Conservation (phyloP, 2,797 vertebrate genomes). For the Manis pentadactyla region DNA sequence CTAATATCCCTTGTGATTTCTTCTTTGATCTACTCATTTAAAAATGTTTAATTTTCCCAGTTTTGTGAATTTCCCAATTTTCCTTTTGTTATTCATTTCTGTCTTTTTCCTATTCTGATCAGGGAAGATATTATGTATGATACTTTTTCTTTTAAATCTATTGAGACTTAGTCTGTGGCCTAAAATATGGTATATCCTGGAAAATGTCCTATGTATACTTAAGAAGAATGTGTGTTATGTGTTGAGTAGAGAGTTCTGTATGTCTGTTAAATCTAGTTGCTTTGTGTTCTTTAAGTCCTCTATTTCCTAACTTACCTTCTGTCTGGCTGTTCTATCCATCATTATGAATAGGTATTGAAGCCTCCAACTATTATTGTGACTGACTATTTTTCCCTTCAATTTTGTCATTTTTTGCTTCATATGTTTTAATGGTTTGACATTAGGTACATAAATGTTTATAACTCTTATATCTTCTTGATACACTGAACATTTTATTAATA, state of each 20-base stretch:
- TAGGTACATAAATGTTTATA: neutral
- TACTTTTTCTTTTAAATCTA: neutral
- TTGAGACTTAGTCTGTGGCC: neutral
- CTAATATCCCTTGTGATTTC: neutral
- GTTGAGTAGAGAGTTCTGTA: neutral
- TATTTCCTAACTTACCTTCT: neutral
- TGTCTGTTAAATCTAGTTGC: neutral
- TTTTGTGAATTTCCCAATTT: neutral
- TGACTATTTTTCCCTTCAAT: neutral
- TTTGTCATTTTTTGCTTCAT: neutral
- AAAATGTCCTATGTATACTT: neutral
- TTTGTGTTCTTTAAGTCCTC: neutral
- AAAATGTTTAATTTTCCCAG: neutral
- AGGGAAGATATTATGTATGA: neutral
- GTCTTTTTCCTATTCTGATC: neutral
- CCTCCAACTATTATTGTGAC: neutral
- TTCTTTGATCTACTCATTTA: neutral
- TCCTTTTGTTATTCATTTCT: neutral
- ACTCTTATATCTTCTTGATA: neutral
- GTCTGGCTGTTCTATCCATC: neutral
- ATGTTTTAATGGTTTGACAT: neutral
- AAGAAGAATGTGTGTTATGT: neutral
- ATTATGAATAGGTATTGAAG: neutral
- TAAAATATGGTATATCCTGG: neutral
- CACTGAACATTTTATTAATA: neutral